phyloP scores from a whole-genome alignment of 2,113 vertebrate species.

The Rhinichthys klamathensis region DNA sequence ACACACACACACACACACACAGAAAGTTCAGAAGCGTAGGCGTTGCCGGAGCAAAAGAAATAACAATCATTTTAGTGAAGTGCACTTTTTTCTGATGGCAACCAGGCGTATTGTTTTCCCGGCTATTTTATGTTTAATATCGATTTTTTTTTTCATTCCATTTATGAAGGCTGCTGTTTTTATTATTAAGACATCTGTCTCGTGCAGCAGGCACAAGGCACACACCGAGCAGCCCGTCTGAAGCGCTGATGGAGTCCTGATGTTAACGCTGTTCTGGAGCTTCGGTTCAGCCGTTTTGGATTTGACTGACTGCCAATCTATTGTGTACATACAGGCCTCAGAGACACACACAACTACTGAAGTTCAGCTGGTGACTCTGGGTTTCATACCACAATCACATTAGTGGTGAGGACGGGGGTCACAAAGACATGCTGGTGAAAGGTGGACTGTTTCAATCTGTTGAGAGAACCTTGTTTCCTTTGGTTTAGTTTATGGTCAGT shows the following conservation, averaged over 20 bases:
- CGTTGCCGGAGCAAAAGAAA: not conserved
- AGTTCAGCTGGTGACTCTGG: not conserved
- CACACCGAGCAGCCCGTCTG: not conserved
- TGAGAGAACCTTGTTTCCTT: constrained; percentile 5
- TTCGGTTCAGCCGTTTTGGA: not conserved
- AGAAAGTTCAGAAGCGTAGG: not conserved
- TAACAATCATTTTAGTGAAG: not conserved
- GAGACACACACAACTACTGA: constrained; percentile 21
- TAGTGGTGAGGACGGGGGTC: constrained; percentile 21
- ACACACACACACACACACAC: not conserved
- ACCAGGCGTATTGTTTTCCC: constrained; percentile 14
- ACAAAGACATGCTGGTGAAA: not conserved
- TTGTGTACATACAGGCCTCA: constrained; percentile 4
- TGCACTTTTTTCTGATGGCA: constrained; percentile 6
- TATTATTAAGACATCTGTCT: constrained; percentile 18
- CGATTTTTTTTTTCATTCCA: constrained; percentile 5
- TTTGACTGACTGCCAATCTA: constrained; percentile 16
- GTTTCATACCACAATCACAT: constrained; percentile 38
- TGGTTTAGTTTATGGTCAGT: not conserved
- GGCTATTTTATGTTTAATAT: constrained; percentile 21
- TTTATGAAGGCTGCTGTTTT: constrained; percentile 33
- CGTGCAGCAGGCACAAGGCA: not conserved
- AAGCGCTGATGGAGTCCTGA: constrained; percentile 12
- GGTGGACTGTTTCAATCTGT: constrained; percentile 5
- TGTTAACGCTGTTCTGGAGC: constrained; percentile 4